A percentile compares a stretch with the other conserved stretches of the same genome.
Evolutionary conservation across 2,888 invertebrate genomes (phyloP).

Genomic region (Lasioglossum pauxillum): DNA sequence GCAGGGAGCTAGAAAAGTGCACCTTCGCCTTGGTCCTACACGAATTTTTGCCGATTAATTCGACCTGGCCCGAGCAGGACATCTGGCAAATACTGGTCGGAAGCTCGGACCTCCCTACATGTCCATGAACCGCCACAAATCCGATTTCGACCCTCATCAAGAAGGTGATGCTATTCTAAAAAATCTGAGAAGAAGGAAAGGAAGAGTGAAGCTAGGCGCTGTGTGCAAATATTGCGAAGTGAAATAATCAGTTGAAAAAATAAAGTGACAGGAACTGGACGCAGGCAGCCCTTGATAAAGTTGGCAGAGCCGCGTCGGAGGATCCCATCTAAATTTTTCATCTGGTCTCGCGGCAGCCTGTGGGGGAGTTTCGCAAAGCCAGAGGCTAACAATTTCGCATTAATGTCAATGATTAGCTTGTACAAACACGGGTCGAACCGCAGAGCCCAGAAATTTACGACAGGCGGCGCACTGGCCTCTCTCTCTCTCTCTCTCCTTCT

Average conservation of each 20-base stretch:
- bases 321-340: background rate
- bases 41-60: constrained; percentile 64
- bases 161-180: background rate
- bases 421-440: background rate
- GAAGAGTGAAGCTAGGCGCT: background rate
- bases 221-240: background rate
- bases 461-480: background rate
- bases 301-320: background rate
- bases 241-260: constrained; percentile 1
- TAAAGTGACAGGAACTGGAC: background rate
- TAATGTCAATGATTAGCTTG: constrained; percentile 26
- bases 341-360: background rate
- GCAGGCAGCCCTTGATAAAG: background rate
- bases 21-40: constrained; percentile 18
- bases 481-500: background rate
- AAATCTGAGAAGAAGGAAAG: background rate
- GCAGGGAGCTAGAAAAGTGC: constrained; percentile 59
- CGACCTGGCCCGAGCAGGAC: background rate
- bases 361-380: background rate
- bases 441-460: constrained; percentile 22
- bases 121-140: background rate
- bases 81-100: background rate
- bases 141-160: background rate
- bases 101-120: background rate
- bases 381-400: constrained; percentile 13